Percentiles rank a stretch among this genome's conserved stretches.
phyloP scores from a whole-genome alignment of 2,888 invertebrate species.

The Diloba caeruleocephala region DNA sequence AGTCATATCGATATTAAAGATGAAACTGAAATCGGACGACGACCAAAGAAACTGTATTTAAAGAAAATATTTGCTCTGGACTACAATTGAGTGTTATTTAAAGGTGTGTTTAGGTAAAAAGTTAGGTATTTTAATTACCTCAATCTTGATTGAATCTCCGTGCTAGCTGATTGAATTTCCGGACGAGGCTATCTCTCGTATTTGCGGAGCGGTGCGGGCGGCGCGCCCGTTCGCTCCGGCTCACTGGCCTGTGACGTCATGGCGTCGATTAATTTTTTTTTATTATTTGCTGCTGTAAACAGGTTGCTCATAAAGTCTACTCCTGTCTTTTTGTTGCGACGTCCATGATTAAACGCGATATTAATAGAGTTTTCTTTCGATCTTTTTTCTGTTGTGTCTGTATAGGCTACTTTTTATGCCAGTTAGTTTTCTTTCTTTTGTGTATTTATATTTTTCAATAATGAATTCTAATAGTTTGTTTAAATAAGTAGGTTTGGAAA shows the following conservation, averaged over 20 bases:
- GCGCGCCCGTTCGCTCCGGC: conserved; percentile 72
- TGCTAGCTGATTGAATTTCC: conserved; percentile 87
- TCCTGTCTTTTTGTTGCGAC: conserved; percentile 69
- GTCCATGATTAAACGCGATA: conserved; percentile 59
- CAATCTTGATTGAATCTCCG: conserved; percentile 86
- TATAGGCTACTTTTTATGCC: conserved; percentile 35
- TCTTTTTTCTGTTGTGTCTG: conserved; percentile 43
- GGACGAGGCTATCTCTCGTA: conserved; percentile 81
- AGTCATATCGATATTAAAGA: conserved; percentile 26
- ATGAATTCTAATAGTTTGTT: too few relatives aligned
- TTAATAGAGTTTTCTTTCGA: conserved; percentile 54
- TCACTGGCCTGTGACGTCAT: conserved; percentile 86
- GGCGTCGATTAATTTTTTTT: conserved; percentile 78
- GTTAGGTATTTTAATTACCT: conserved; percentile 85
- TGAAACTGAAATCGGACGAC: conserved; percentile 23
- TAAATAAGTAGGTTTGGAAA: too few relatives aligned
- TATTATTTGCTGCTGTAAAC: conserved; percentile 81
- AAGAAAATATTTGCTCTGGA: conserved; percentile 12
- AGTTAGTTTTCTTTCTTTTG: conserved; percentile 11
- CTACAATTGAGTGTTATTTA: conserved; percentile 10
- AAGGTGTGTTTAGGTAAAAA: conserved; percentile 70
- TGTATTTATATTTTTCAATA: background rate
- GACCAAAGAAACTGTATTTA: conserved; percentile 25
- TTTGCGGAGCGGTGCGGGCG: conserved; percentile 80
- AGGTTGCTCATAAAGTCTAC: conserved; percentile 79